Evolutionary conservation across 2,888 invertebrate genomes (phyloP).

Genomic region (Limnephilus rhombicus): DNA sequence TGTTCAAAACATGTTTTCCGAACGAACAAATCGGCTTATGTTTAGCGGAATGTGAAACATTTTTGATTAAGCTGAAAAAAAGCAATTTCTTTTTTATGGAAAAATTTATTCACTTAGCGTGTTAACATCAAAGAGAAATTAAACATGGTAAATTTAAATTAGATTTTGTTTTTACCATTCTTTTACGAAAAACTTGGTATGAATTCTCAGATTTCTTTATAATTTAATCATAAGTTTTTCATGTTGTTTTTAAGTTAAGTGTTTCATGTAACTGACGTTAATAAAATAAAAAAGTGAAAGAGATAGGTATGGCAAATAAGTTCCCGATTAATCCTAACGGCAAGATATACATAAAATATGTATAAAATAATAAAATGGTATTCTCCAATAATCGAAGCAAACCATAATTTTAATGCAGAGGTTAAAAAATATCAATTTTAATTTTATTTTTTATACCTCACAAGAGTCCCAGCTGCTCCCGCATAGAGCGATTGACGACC

Average conservation of each 20-base stretch:
- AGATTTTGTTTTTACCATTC: not conserved
- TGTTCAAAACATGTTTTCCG: conserved; percentile 6
- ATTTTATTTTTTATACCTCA: no score
- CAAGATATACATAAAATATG: no score
- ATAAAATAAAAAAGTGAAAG: not conserved
- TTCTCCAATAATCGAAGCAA: no score
- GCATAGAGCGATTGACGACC: no score
- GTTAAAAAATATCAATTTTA: no score
- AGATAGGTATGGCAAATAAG: no score
- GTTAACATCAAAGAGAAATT: not conserved
- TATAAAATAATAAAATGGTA: no score
- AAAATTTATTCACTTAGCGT: not conserved
- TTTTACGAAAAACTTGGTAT: not conserved
- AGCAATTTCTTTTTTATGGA: not conserved
- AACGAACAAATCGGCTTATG: not conserved
- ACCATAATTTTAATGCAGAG: no score
- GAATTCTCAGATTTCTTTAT: not conserved
- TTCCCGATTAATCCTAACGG: no score
- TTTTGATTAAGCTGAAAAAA: not conserved
- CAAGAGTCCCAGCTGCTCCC: no score
- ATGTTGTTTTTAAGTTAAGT: not conserved
- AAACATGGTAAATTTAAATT: not conserved
- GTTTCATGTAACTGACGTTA: not conserved
- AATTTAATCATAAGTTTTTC: not conserved
- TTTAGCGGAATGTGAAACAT: not conserved